Conservation (phyloP, 1,140 invertebrate genomes). For the Sitophilus oryzae region DNA sequence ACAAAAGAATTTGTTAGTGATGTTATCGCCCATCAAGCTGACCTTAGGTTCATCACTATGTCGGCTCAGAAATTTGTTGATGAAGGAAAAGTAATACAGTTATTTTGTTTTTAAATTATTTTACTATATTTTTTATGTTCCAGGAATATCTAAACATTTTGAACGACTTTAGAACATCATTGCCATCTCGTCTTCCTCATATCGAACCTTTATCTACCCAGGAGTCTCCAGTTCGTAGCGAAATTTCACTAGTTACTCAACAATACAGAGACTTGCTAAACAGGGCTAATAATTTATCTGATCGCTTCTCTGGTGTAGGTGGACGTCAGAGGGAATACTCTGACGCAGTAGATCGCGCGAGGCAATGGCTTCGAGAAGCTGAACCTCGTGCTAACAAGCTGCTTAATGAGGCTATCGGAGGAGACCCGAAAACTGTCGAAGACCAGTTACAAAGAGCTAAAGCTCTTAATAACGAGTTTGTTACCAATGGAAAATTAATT, state of each 20-base stretch:
- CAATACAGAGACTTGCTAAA: conserved; percentile 71
- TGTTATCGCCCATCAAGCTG: conserved; percentile 90
- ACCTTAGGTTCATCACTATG: conserved; percentile 90
- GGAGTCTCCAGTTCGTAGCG: conserved; percentile 63
- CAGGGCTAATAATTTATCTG: conserved; percentile 75
- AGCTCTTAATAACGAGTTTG: conserved; percentile 77
- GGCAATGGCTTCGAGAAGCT: conserved; percentile 73
- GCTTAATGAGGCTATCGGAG: conserved; percentile 74
- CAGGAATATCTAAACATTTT: conserved; percentile 71
- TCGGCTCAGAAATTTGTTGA: conserved; percentile 91
- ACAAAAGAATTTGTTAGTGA: conserved; percentile 86
- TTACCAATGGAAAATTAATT: conserved; percentile 77
- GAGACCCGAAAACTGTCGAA: conserved; percentile 80
- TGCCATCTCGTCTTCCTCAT: conserved; percentile 73
- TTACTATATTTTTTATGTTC: conserved; percentile 4
- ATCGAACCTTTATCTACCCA: conserved; percentile 61
- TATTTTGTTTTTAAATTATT: not conserved
- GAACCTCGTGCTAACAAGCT: conserved; percentile 70
- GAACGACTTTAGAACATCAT: conserved; percentile 76
- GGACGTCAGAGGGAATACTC: conserved; percentile 75
- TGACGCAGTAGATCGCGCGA: conserved; percentile 77
- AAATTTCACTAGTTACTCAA: conserved; percentile 63
- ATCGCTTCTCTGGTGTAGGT: conserved; percentile 68
- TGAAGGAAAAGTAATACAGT: conserved; percentile 67
- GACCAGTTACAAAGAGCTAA: conserved; percentile 81